Evolutionary conservation across 2,797 vertebrate genomes (phyloP), one percentile per base, ranked within the genome.

Genomic region (Semotilus atromaculatus): DNA sequence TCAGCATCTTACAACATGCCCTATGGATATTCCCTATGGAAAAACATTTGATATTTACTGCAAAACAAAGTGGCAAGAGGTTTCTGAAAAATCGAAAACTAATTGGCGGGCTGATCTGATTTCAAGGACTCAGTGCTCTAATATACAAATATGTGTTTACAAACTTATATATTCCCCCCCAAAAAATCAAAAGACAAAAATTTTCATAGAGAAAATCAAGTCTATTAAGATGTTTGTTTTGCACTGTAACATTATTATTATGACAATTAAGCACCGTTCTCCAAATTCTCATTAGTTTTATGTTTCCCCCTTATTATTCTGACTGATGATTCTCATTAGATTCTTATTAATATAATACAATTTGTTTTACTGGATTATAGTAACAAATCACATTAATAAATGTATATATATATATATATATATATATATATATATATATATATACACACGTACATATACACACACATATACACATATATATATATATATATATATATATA

Each of bases 321-420:
- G 16, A 62, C 21, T 58, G 23, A 77, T 43, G 23, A 26, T 60
- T 77, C 23, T 77, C n/a, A 43, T 72, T 71, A 71, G 38, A 71
- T 45, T 71, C 36, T 26, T 36, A 77, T 26, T 60, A 38, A 60
- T 76, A 19, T 26, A 60, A 38, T 23, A 51, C 31, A 51, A 51
- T 74, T 26, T 75, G 2, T 70, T 70, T 70, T 38, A n/a, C 14
- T 21, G 16, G 13, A 66, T 66, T 66, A 36, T 34, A 36, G 18
- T 67, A 67, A 19, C 4, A 74, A 53, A 53, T 53, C 19, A 74
- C 18, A 74, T 19, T 7, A 34, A 74, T 53, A 45, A 2, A 43
- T 14, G n/a, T 29, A 72, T 29, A n/a, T n/a, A n/a, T n/a, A n/a
- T n/a, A n/a, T n/a, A n/a, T n/a, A n/a, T n/a, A n/a, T n/a, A n/a